Evolutionary conservation across 2,888 invertebrate species (phyloP).

Genomic region (Eupithecia insigniata): DNA sequence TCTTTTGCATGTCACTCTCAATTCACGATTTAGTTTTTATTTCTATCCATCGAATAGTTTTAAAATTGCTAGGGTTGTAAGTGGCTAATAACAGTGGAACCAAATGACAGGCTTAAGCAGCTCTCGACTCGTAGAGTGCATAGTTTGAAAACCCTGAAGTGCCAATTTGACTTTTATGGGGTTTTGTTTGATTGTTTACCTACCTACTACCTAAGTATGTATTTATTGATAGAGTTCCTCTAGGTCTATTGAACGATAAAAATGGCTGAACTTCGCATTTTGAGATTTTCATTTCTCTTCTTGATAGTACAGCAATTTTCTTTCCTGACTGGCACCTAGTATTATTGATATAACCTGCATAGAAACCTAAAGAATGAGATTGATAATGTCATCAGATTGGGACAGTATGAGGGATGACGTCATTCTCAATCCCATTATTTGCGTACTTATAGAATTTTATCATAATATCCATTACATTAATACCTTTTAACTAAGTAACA

Average conservation of each 20-base stretch:
- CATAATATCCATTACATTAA: too few species aligned
- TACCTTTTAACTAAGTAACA: too few species aligned
- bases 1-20: neutral
- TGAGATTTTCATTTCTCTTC: neutral
- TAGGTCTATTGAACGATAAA: neutral
- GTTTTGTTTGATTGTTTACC: slow-evolving; percentile 35
- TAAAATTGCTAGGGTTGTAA: slow-evolving; percentile 63
- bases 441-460: too few species aligned
- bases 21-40: slow-evolving; percentile 49
- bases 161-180: slow-evolving; percentile 52
- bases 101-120: slow-evolving; percentile 71
- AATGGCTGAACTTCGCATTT: neutral
- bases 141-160: slow-evolving; percentile 47
- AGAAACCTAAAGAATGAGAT: neutral
- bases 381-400: too few species aligned
- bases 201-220: neutral
- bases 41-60: slow-evolving; percentile 54
- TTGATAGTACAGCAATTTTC: neutral
- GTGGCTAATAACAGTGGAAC: slow-evolving; percentile 71
- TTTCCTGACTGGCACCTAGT: neutral
- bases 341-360: neutral
- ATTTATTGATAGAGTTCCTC: neutral
- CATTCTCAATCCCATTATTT: neutral
- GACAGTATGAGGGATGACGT: neutral
- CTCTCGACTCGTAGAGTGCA: slow-evolving; percentile 55